Conservation (phyloP, 2,888 invertebrate species). For the Tiliacea aurago region DNA sequence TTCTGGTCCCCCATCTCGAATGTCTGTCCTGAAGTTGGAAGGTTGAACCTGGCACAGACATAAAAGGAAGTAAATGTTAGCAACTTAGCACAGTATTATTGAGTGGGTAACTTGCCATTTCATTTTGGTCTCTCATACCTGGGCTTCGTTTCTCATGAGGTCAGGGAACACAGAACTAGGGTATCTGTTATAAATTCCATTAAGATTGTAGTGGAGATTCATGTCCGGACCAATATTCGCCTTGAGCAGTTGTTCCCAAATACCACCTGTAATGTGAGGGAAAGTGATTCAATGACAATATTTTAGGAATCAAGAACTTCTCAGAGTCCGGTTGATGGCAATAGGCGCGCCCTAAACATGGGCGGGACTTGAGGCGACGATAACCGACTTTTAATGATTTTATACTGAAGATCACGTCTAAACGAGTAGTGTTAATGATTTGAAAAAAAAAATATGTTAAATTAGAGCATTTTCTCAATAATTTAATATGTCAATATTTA, state of each 20-base stretch:
- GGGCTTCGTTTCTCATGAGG: constrained; percentile 84
- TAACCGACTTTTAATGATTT: too few species aligned
- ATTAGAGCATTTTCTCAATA: too few species aligned
- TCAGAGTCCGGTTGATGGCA: too few species aligned
- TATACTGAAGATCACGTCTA: too few species aligned
- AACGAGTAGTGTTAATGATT: too few species aligned
- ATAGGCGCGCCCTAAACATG: too few species aligned
- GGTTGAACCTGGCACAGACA: constrained; percentile 80
- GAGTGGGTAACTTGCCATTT: not conserved
- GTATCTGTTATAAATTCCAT: constrained; percentile 86
- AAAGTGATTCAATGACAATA: not conserved
- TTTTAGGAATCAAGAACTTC: too few species aligned
- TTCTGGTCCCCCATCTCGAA: constrained; percentile 75
- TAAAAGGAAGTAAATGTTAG: not conserved
- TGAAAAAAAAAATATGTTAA: too few species aligned
- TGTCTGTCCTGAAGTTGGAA: constrained; percentile 83
- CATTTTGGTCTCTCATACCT: constrained; percentile 69
- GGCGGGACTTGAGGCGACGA: too few species aligned
- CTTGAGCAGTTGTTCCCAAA: constrained; percentile 88
- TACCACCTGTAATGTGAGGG: constrained; percentile 79
- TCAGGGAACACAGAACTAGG: constrained; percentile 82
- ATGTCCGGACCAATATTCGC: constrained; percentile 89
- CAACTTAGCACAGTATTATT: not conserved
- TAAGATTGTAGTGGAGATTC: constrained; percentile 88
- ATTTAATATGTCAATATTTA: too few species aligned